Evolutionary conservation across 2,113 vertebrate species (phyloP).

Genomic region (Poecile atricapillus): DNA sequence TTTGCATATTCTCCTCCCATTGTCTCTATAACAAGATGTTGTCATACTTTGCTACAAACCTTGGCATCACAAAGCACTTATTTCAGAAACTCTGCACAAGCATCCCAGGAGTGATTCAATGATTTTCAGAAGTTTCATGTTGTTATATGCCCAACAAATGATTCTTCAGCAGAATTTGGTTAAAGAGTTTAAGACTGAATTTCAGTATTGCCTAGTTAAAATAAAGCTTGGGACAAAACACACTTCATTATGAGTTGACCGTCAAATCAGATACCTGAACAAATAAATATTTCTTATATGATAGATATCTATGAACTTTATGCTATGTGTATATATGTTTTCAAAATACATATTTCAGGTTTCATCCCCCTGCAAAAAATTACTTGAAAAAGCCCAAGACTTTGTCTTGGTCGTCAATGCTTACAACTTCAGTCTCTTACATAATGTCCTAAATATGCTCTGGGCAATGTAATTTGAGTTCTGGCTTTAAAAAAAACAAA

Average conservation of each 20-base stretch:
- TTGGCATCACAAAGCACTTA: neutral
- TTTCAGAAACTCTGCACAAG: neutral
- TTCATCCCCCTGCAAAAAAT: neutral
- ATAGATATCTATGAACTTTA: neutral
- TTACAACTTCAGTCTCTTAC: neutral
- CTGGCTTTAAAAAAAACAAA: neutral
- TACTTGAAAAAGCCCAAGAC: accelerated
- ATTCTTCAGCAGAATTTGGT: neutral
- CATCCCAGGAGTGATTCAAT: neutral
- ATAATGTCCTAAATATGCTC: neutral
- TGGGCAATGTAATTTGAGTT: neutral
- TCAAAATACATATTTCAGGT: neutral
- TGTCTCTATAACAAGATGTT: neutral
- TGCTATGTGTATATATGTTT: accelerated
- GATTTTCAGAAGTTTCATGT: neutral
- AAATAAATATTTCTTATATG: neutral
- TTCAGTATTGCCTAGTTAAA: neutral
- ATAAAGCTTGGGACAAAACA: neutral
- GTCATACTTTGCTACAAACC: neutral
- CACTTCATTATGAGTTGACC: neutral
- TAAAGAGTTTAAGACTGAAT: neutral
- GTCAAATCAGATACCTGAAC: neutral
- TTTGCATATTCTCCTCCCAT: neutral
- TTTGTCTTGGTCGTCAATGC: neutral
- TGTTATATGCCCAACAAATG: neutral